phyloP scores from a whole-genome alignment of 2,113 vertebrate species.

The Heptranchias perlo region DNA sequence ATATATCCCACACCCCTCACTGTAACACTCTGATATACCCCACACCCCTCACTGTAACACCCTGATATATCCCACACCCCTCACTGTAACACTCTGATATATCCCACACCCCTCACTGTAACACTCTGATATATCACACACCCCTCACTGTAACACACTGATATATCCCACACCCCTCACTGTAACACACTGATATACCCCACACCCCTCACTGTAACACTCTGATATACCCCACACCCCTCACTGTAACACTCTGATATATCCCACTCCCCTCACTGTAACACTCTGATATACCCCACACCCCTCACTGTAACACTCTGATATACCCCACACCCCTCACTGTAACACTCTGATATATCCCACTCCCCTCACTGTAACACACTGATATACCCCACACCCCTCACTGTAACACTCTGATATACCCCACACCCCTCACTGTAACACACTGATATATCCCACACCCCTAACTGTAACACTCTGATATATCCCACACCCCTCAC shows the following conservation, averaged over 20 bases:
- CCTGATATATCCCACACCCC: too few species aligned
- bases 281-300: background rate
- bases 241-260: background rate
- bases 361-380: background rate
- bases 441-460: background rate
- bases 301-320: background rate
- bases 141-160: background rate
- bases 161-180: background rate
- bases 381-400: too few species aligned
- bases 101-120: background rate
- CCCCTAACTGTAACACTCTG: background rate
- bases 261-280: background rate
- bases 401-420: too few species aligned
- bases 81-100: too few species aligned
- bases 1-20: background rate
- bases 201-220: background rate
- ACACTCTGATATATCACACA: background rate
- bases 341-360: background rate
- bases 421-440: too few species aligned
- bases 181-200: background rate
- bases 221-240: background rate
- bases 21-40: too few species aligned
- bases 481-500: background rate
- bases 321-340: background rate
- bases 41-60: too few species aligned